phyloP scores from a whole-genome alignment of 2,797 vertebrate species.

The Champsocephalus esox region DNA sequence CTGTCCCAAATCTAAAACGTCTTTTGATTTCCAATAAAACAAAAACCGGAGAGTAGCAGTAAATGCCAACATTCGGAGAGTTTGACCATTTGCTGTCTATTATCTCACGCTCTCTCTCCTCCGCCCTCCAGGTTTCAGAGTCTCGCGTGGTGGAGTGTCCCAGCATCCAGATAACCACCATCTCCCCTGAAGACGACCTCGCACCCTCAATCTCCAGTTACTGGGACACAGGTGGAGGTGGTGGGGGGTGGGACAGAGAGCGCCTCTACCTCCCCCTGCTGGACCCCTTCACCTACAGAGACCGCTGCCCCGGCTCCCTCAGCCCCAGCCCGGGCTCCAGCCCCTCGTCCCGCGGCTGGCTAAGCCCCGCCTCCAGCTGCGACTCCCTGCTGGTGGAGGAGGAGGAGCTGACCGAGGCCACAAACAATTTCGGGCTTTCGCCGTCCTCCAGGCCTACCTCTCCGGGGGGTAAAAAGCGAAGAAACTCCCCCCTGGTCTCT shows the following conservation, averaged over 20 bases:
- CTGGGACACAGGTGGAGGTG: constrained; percentile 79
- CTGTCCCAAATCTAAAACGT: neutral
- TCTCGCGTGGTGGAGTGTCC: constrained; percentile 92
- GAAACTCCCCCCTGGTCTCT: constrained; percentile 86
- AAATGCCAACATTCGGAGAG: neutral
- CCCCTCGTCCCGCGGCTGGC: constrained; percentile 91
- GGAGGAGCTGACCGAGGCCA: constrained; percentile 90
- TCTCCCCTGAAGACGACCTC: constrained; percentile 88
- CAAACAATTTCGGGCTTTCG: constrained; percentile 88
- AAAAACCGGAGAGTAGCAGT: neutral
- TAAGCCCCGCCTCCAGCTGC: constrained; percentile 92
- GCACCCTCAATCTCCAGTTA: constrained; percentile 74
- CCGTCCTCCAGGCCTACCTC: constrained; percentile 88
- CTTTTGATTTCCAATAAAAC: neutral
- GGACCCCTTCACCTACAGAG: constrained; percentile 90
- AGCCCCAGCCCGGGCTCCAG: constrained; percentile 93
- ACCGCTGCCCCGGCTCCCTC: constrained; percentile 87
- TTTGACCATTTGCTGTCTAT: neutral
- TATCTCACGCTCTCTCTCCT: neutral
- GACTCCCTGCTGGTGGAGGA: constrained; percentile 92
- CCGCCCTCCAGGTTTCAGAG: constrained; percentile 81
- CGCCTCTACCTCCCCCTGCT: constrained; percentile 89
- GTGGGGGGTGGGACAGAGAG: constrained; percentile 88
- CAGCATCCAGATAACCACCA: constrained; percentile 95
- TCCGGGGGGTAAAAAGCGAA: constrained; percentile 91